Base-by-base conservation (phyloP, 2,888 invertebrate genomes). In the Heliconius erato region DNA sequence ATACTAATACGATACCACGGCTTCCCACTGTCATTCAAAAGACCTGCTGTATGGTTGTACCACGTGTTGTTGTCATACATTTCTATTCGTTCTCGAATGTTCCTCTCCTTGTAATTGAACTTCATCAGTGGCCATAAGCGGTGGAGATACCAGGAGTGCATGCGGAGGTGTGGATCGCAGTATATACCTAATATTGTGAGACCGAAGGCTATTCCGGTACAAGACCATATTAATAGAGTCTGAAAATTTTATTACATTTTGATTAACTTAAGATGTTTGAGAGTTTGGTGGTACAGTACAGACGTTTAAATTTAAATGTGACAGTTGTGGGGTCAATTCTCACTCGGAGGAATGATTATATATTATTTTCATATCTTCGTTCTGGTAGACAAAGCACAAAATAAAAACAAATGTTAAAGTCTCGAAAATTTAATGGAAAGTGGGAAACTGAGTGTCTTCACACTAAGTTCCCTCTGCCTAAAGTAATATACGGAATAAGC, bases 131-230 rank as follows among this genome's bases (percentile, higher is more conserved):
- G 92, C 92, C 92, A 93, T 82, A 91, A 82, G 32, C 91, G 90
- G 85, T 92, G 91, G 12, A 91, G 85, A 88, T 94, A 94, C 94
- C 93, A 94, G 88, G 94, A 89, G 79, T 92, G 88, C 87, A 92
- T 88, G 72, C 91, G 91, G 7, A 95, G 83, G 28, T 91, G 92
- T 35, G 95, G 95, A 88, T 96, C 95, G 86, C 95, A 96, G 89
- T 94, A 96, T 1, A 91, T 89, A 69, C 96, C 95, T 4, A 96
- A 88, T 14, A 95, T 87, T 2, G 93, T 92, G 26, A 96, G 89
- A 79, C 95, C 94, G 86, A 93, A 93, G 0, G 95, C 95, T 72
- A 96, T 95, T 16, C 96, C 96, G 0, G 94, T 92, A 80, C 95
- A 95, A 0, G 95, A 96, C 90, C 93, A 94, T 2, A 96, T 90